Evolutionary conservation across 2,888 invertebrate species (phyloP), one percentile per base, ranked within the genome.

Genomic region (Leucania comma): DNA sequence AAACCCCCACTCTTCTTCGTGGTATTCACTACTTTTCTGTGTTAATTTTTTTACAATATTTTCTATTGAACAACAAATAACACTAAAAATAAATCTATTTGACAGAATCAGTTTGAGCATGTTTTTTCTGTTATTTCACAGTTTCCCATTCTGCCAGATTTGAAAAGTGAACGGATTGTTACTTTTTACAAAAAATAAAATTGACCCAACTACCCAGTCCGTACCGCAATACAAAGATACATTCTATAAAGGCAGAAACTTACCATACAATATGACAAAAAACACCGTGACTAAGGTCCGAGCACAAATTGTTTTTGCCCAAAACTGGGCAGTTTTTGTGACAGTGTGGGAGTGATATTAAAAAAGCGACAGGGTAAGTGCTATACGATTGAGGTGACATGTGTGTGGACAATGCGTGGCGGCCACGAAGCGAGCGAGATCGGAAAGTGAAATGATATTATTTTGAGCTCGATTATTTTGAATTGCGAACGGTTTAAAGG

Each of bases 331-430:
- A 83, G 88, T 90, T 93, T 92, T 93, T 93, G 86, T 86, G 86
- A 82, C 85, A 83, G 92, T 93, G 86, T 86, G 86, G 82, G 86
- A 84, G 81, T 86, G 84, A 89, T 94, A 94, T 94, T 95, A 94
- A 95, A 95, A 95, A 95, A 91, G 88, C 85, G 87, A 86, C 88
- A 74, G 75, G 86, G 89, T 93, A 93, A 95, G 93, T 93, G 90
- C 85, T 88, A 92, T 94, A 91, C 90, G 90, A 95, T 95, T 92
- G 92, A 84, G 87, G 92, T 88, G 91, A 91, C 92, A 91, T 90
- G 90, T 90, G 92, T 84, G 87, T 86, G 91, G 92, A 90, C 90
- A 87, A 73, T 65, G 74, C 54, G 38, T 69, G 73, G 74, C 80
- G 91, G 93, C 90, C 82, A 90, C 14, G 67, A 84, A 86, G 85